Percentiles rank a stretch among this genome's conserved stretches.
Conservation (phyloP, 2,113 vertebrate genomes). For the Engraulis encrasicolus region DNA sequence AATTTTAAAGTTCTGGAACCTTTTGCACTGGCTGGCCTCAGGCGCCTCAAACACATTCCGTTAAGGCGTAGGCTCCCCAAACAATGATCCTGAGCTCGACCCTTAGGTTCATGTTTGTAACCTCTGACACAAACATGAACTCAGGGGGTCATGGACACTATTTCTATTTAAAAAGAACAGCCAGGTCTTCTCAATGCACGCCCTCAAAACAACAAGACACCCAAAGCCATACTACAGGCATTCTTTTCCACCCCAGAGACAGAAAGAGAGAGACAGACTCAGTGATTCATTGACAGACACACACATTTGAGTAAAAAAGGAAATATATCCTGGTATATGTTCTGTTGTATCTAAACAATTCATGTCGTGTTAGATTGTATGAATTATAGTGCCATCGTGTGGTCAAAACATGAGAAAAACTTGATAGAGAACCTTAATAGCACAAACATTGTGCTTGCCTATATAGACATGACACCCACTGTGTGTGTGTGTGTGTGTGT, state of each 20-base stretch:
- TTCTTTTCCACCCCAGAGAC: background rate
- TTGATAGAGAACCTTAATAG: no score
- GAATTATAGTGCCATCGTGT: background rate
- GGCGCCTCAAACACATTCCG: constrained; percentile 61
- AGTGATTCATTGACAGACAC: background rate
- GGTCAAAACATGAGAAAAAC: background rate
- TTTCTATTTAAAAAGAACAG: constrained; percentile 52
- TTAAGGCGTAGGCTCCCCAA: constrained; percentile 47
- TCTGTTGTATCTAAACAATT: background rate
- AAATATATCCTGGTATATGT: background rate
- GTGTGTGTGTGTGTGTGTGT: no score
- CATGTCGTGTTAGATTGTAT: background rate
- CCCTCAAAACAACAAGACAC: constrained; percentile 1
- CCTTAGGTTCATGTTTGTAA: constrained; percentile 22
- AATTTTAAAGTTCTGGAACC: constrained; percentile 63
- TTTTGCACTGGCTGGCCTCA: constrained; percentile 46
- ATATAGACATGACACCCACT: no score
- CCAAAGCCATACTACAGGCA: background rate
- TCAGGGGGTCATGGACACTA: constrained; percentile 54
- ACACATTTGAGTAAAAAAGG: background rate
- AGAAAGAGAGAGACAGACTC: no score
- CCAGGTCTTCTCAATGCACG: constrained; percentile 19
- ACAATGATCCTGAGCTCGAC: constrained; percentile 47
- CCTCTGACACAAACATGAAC: constrained; percentile 61
- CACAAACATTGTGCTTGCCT: background rate